Evolutionary conservation across 1,140 invertebrate species (phyloP), one percentile per base, ranked within the genome.

Genomic region (Orius laevigatus): DNA sequence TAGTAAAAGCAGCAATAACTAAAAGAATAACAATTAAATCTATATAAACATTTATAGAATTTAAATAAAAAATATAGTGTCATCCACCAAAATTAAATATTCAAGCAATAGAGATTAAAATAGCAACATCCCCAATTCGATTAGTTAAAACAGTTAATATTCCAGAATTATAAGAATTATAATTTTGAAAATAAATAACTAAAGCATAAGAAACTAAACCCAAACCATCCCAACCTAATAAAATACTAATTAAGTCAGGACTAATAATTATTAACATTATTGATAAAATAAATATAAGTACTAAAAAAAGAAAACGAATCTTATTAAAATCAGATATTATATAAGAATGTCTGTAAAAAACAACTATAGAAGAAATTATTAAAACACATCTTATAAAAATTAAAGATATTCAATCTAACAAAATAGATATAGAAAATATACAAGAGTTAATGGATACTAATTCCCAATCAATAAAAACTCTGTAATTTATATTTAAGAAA

Each of bases 201-300:
- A 77, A 72, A 69, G 66, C 71, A 70, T 75, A 78, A 57, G 74
- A 78, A 58, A 73, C 63, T 57, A 75, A 63, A 0, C 76, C 76
- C 61, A 79, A 68, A 0, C 73, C 73, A 73, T 80, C 76, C 55
- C 75, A 78, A 0, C 76, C 75, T 60, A 79, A 67, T 61, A 79
- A 68, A 71, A 79, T 75, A 59, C 66, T 70, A 66, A 78, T 63
- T 63, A 78, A 63, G 73, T 76, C 76, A 54, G 70, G 70, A 8
- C 70, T 72, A 62, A 77, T 65, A 75, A 78, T 73, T 68, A 79
- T 66, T 57, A 78, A 63, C 56, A 76, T 62, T 69, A 79, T 78
- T n/a, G 72, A 76, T 41, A 73, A 56, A 57, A 78, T 65, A 73
- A 79, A 78, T 63, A 76, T 62, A 57, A 72, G 60, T 51, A 77